Percentiles rank a stretch among this genome's conserved stretches.
Evolutionary conservation across 2,113 vertebrate species (phyloP).

Genomic region (Colaptes auratus): DNA sequence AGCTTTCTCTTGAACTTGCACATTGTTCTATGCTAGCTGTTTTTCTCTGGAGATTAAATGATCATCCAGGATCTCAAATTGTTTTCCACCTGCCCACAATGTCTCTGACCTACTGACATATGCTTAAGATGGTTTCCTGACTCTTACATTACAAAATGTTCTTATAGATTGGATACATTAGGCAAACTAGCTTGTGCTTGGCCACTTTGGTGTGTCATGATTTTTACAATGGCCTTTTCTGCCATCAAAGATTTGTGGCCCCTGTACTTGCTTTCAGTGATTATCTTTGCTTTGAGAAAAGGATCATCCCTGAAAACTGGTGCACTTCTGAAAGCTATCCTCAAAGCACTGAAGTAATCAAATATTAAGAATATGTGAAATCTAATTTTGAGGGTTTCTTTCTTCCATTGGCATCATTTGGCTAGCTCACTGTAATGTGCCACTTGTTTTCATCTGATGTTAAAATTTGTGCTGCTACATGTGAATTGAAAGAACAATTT

Average conservation of each 20-base stretch:
- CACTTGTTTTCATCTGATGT: not conserved
- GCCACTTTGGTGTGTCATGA: not conserved
- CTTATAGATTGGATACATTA: not conserved
- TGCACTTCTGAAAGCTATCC: not conserved
- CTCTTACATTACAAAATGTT: not conserved
- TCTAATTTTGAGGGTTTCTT: not conserved
- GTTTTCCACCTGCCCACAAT: not conserved
- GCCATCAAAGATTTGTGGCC: not conserved
- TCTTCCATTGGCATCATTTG: not conserved
- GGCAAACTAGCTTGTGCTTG: not conserved
- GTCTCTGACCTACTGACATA: not conserved
- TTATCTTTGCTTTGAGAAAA: not conserved
- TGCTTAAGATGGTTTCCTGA: not conserved
- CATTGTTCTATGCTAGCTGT: not conserved
- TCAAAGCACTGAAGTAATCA: not conserved
- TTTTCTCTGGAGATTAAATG: rapidly evolving
- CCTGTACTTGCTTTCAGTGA: not conserved
- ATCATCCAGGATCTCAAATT: not conserved
- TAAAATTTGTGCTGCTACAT: not conserved
- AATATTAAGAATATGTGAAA: not conserved
- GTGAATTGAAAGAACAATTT: not conserved
- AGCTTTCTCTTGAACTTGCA: not conserved
- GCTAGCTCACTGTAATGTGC: not conserved
- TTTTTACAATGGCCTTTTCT: not conserved
- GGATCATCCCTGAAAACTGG: not conserved